phyloP scores from a whole-genome alignment of 1,140 invertebrate species.

The Drosophila ercepeae region DNA sequence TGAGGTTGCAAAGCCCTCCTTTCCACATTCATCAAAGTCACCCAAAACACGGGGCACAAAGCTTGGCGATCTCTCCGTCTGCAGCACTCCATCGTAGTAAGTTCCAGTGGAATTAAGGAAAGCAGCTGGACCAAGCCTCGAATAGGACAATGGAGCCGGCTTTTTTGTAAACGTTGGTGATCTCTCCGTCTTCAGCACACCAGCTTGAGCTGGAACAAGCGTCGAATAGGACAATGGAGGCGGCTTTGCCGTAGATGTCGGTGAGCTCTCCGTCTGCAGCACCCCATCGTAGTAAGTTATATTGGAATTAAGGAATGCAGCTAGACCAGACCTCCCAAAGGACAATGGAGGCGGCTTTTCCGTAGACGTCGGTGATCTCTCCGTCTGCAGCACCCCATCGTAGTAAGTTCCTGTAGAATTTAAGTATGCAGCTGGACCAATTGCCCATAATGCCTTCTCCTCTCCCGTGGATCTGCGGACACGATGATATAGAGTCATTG shows the following conservation, averaged over 20 bases:
- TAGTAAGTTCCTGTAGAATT: not conserved
- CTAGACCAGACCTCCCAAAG: not conserved
- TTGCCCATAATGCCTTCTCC: too few species aligned
- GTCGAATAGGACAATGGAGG: not conserved
- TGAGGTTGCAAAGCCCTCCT: constrained; percentile 5
- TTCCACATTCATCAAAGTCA: not conserved
- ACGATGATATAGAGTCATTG: not conserved
- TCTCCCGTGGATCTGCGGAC: not conserved
- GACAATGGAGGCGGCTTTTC: not conserved
- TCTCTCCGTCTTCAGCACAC: not conserved
- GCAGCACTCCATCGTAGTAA: not conserved
- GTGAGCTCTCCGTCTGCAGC: not conserved
- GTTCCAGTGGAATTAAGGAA: not conserved
- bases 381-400: not conserved
- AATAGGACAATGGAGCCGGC: not conserved
- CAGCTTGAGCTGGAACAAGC: not conserved
- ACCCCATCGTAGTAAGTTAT: not conserved
- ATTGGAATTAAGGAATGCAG: not conserved
- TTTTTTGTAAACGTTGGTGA: not conserved
- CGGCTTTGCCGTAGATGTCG: not conserved
- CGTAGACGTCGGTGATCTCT: not conserved
- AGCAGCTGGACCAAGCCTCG: not conserved
- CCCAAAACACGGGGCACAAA: constrained; percentile 11
- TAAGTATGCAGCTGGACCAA: not conserved
- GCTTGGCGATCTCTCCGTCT: not conserved